These are phyloP conservation scores for Lophius americanus DNA, from an alignment of 2,797 vertebrate genomes.

Conservation along the genomic window DNA sequence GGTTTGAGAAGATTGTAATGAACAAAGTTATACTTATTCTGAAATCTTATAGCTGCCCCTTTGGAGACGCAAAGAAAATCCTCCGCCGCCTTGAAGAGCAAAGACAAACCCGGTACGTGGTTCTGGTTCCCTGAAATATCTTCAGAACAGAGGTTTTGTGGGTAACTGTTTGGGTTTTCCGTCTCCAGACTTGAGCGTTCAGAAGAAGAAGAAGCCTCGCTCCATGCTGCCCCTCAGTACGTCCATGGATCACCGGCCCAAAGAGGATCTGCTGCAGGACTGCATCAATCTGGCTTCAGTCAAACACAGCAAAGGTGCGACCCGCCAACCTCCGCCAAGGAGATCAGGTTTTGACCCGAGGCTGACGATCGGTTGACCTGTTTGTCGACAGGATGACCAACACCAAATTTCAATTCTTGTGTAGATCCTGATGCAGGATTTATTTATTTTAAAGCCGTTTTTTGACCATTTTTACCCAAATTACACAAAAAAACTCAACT, in stretches of 20 bases:
- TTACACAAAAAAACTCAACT: too few relatives aligned
- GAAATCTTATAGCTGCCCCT: conserved; percentile 55
- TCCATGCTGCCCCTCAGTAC: conserved; percentile 92
- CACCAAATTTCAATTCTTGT: too few relatives aligned
- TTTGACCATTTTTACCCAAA: too few relatives aligned
- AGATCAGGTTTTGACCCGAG: too few relatives aligned
- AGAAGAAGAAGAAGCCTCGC: conserved; percentile 92
- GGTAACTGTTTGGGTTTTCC: accelerated
- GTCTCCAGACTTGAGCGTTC: conserved; percentile 52
- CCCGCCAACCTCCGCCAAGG: too few relatives aligned
- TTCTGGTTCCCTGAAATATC: accelerated
- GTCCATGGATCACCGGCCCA: conserved; percentile 92
- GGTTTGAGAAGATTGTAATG: not conserved
- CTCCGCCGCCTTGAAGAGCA: conserved; percentile 71
- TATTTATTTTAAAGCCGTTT: too few relatives aligned
- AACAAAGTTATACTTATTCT: not conserved
- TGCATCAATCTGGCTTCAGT: conserved; percentile 87
- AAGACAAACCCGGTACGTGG: conserved; percentile 84
- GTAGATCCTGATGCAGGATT: too few relatives aligned
- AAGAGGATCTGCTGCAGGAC: conserved; percentile 93
- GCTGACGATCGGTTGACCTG: too few relatives aligned
- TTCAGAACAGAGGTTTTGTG: not conserved
- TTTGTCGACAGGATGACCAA: too few relatives aligned
- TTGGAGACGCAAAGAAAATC: conserved; percentile 50
- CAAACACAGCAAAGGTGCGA: conserved; percentile 77